These are phyloP conservation scores for Polydrusus pterygomalis DNA, from an alignment of 2,888 invertebrate genomes.

Conservation along the genomic window DNA sequence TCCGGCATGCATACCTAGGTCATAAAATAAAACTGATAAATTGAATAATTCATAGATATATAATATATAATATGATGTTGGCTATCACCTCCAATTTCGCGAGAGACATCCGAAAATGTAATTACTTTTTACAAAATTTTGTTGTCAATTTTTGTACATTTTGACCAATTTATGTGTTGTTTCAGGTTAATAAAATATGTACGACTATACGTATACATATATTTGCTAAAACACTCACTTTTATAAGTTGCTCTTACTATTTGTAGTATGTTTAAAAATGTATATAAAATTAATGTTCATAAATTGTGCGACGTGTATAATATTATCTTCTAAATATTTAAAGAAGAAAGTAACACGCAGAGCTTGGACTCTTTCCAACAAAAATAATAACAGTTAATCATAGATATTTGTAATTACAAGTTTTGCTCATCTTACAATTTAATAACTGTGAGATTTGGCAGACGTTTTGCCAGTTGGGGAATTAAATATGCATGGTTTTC, in stretches of 20 bases:
- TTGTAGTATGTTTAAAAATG: background rate
- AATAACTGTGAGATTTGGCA: slow-evolving; percentile 48
- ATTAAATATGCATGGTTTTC: slow-evolving; percentile 44
- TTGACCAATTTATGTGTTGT: no score
- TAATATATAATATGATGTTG: no score
- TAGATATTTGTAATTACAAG: slow-evolving; percentile 42
- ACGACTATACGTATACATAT: no score
- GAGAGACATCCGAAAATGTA: no score
- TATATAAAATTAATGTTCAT: slow-evolving; percentile 1
- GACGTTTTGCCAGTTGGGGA: slow-evolving; percentile 25
- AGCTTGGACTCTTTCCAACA: slow-evolving; percentile 20
- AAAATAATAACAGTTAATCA: slow-evolving; percentile 44
- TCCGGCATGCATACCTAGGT: no score
- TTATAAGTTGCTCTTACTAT: background rate
- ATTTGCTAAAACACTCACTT: no score
- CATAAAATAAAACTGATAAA: no score
- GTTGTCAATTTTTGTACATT: no score
- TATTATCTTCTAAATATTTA: slow-evolving; percentile 19
- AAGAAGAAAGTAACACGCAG: slow-evolving; percentile 35
- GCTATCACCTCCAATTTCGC: no score
- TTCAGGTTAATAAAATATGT: no score
- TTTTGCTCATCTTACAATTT: slow-evolving; percentile 49
- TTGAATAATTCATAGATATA: no score
- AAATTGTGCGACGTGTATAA: background rate
- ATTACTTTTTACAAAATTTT: no score